Evolutionary conservation across 1,140 invertebrate species (phyloP).

Genomic region (Drosophila nannoptera): DNA sequence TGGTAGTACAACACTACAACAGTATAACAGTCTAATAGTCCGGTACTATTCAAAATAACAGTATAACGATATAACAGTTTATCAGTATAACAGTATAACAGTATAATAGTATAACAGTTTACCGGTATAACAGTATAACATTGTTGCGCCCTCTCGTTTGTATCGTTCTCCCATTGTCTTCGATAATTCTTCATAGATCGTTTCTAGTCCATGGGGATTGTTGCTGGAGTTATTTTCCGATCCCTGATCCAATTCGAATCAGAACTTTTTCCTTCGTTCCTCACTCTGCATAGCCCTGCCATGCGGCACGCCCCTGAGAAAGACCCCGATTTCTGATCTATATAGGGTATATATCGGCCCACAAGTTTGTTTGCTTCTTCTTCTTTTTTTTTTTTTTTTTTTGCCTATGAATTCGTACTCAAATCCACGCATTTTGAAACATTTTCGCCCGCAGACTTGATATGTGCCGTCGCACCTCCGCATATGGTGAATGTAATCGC

Average conservation of each 20-base stretch:
- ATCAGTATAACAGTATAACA: no score
- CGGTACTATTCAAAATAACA: no score
- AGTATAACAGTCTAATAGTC: no score
- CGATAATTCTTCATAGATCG: not conserved
- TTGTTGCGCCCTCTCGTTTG: no score
- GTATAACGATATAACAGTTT: no score
- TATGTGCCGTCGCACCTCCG: constrained; percentile 97
- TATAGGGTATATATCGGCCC: no score
- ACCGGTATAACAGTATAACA: no score
- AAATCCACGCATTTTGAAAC: constrained; percentile 75
- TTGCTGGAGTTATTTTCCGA: not conserved
- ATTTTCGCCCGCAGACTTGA: constrained; percentile 91
- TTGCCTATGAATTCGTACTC: constrained; percentile 15
- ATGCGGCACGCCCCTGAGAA: constrained; percentile 25
- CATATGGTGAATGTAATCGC: constrained; percentile 96
- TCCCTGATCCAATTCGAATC: constrained; percentile 1
- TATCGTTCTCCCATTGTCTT: not conserved
- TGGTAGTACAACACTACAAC: no score
- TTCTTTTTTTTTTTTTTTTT: no score
- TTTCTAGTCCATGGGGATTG: not conserved
- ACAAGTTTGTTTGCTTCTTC: no score
- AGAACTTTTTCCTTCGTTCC: not conserved
- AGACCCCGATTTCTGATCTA: not conserved
- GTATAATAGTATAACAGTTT: no score
- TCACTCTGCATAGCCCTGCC: not conserved